Base-by-base conservation (phyloP, 2,888 invertebrate species). In the Drosophila pseudotakahashii region DNA sequence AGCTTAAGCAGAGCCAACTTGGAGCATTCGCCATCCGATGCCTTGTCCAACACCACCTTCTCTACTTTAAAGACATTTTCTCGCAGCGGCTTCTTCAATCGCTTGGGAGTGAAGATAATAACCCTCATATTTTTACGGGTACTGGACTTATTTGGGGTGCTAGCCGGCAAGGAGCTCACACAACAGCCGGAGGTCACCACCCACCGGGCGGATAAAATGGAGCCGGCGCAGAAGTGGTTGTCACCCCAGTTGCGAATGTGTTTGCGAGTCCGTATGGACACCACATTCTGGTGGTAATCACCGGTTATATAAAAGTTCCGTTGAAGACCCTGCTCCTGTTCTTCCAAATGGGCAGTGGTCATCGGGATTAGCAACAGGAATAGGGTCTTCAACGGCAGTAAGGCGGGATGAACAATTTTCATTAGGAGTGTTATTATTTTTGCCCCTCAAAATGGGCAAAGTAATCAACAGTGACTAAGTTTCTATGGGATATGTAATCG, bases 211-310 rank as follows among this genome's bases (percentile, higher is more conserved):
- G 68, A 53, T 7, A 83, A 51, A 0, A 80, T 62, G 3, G 68
- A 68, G 2, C 79, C 84, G 1, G 63, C 53, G 14, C 83, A 84
- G 14, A 74, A 78, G 34, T 77, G 79, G 59, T 82, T 80, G 50
- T 83, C 82, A n/a, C 80, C 81, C 59, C 73, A 76, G 11, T 51
- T 51, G 0, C 45, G 37, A 7, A 77, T 55, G 2, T 64, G 60
- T 0, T 57, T 30, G 1, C 52, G 7, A 0, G 80, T 79, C 2
- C 80, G 52, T 37, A 81, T 74, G 2, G 81, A 80, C 3, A 79
- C 81, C 26, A 69, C 45, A 26, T 37, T 51, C 7, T 10, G 6
- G 2, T 16, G 10, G 10, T 19, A 34, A 7, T 26, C 34, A 1
- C 32, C 34, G 11, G 11, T 34, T 48, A 48, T 7, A 32, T 48